Base-by-base conservation (phyloP, 2,888 invertebrate species). In the Adelognathus sp. region DNA sequence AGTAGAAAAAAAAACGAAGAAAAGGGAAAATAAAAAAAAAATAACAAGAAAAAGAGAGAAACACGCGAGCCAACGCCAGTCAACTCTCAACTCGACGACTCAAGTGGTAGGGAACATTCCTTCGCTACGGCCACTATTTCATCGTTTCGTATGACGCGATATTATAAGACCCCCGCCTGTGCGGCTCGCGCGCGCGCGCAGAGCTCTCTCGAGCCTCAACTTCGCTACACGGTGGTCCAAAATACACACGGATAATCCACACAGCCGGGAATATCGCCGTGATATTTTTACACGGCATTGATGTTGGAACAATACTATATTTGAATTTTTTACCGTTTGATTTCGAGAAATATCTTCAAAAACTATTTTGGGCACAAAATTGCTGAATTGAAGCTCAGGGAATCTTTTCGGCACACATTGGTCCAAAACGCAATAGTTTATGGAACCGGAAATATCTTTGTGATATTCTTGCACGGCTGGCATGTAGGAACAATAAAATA, bases 141-240 rank as follows among this genome's bases (percentile, higher is more conserved):
- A 90, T 91, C 91, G 90, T 90, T 90, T 90, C 90, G 88, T 90
- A 90, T 89, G 90, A 90, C 90, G 90, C 89, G 90, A 90, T 91
- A 90, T 90, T 90, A 90, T 90, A 90, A 90, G 90, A 90, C 90
- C 90, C 90, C 90, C 90, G 89, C 85, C 90, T 90, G 90, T 83
- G 79, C 66, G n/a, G n/a, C 33, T 52, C 70, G 70, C 64, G 79
- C 71, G 89, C 84, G 88, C 87, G 18, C 67, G 56, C 56, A n/a
- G n/a, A n/a, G n/a, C n/a, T n/a, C n/a, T n/a, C n/a, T n/a, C n/a
- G n/a, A n/a, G n/a, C n/a, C n/a, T n/a, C n/a, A n/a, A n/a, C n/a
- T n/a, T 61, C 87, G 86, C 88, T 90, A 89, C 90, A 90, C 83
- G 90, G 90, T 90, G 90, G 90, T 90, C 90, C 89, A 86, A 89